Evolutionary conservation across 2,888 invertebrate genomes (phyloP).

Genomic region (Hydraecia micacea): DNA sequence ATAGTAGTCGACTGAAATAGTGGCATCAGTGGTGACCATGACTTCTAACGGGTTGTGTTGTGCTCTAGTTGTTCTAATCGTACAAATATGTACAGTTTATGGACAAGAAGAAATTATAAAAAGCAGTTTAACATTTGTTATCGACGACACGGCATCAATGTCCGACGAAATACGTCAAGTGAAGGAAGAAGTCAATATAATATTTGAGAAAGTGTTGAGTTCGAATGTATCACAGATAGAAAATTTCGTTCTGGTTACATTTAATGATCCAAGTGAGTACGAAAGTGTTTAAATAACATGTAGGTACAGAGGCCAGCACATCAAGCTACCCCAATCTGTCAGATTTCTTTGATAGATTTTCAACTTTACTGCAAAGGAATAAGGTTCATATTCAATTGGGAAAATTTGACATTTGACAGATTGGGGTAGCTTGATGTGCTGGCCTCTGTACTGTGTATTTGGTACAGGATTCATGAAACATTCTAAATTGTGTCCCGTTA

Average conservation of each 20-base stretch:
- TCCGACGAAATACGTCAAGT: slow-evolving; percentile 75
- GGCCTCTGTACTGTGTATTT: too few relatives aligned
- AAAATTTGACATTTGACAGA: too few relatives aligned
- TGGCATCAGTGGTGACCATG: slow-evolving; percentile 46
- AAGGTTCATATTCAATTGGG: too few relatives aligned
- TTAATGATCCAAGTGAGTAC: slow-evolving; percentile 81
- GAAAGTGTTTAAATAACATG: too few relatives aligned
- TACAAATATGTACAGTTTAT: slow-evolving; percentile 22
- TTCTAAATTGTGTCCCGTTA: background rate
- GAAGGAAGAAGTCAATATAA: slow-evolving; percentile 68
- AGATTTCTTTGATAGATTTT: too few relatives aligned
- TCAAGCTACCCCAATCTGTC: too few relatives aligned
- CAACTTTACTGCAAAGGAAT: too few relatives aligned
- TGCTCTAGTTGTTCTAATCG: slow-evolving; percentile 12
- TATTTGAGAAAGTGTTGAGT: slow-evolving; percentile 78
- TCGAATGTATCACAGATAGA: slow-evolving; percentile 76
- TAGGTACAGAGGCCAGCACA: too few relatives aligned
- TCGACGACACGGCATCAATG: slow-evolving; percentile 83
- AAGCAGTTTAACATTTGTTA: slow-evolving; percentile 80
- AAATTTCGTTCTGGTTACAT: slow-evolving; percentile 80
- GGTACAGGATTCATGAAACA: too few relatives aligned
- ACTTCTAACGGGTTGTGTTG: slow-evolving; percentile 7
- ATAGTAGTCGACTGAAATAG: slow-evolving; percentile 12
- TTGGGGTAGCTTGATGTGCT: too few relatives aligned
- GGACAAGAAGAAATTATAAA: slow-evolving; percentile 65